phyloP scores from a whole-genome alignment of 2,888 invertebrate genomes.

The Ramazzottius varieornatus region DNA sequence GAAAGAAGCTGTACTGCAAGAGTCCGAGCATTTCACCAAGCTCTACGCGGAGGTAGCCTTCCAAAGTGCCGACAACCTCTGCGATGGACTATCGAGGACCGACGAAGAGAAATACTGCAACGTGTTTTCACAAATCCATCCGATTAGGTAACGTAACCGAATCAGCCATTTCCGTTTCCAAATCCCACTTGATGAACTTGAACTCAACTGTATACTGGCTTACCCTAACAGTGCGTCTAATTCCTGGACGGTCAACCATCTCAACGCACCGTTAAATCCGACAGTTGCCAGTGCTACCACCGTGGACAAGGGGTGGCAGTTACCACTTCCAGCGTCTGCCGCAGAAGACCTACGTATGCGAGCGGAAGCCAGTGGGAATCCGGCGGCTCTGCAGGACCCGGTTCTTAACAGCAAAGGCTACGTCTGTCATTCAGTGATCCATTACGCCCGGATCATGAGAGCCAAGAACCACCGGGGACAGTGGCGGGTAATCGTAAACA shows the following conservation, averaged over 20 bases:
- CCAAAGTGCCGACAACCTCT: neutral
- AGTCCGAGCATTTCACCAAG: neutral
- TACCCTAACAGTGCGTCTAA: neutral
- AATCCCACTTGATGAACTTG: too few relatives aligned
- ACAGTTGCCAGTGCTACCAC: too few relatives aligned
- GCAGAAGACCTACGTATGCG: too few relatives aligned
- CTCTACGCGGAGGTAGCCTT: neutral
- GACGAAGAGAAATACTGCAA: conserved; percentile 1
- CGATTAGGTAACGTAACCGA: neutral
- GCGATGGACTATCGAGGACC: neutral
- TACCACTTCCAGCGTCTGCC: too few relatives aligned
- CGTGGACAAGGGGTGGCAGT: too few relatives aligned
- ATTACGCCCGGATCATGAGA: neutral
- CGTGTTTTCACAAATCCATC: conserved; percentile 2
- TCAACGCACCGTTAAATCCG: too few relatives aligned
- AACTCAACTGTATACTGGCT: too few relatives aligned
- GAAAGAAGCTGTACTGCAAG: neutral
- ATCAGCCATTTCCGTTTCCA: too few relatives aligned
- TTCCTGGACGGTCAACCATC: neutral
- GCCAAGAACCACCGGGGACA: neutral
- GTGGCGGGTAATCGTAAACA: neutral
- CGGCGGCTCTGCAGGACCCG: too few relatives aligned
- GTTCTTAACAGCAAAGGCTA: neutral
- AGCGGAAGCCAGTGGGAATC: too few relatives aligned
- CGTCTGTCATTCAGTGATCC: neutral